phyloP scores from a whole-genome alignment of 2,888 invertebrate species.

The Antitype chi region DNA sequence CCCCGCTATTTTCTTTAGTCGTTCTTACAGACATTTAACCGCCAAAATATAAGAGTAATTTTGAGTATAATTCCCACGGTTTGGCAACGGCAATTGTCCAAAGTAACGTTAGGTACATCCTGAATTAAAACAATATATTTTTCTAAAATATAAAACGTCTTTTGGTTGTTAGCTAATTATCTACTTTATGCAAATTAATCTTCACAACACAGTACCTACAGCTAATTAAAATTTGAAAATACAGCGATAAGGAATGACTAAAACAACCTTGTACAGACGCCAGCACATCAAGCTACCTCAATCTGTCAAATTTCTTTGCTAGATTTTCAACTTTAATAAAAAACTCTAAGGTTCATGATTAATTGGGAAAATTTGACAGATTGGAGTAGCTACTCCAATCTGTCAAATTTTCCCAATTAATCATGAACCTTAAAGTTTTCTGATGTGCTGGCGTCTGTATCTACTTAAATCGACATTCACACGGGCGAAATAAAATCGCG shows the following conservation, averaged over 20 bases:
- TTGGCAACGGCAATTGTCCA: not conserved
- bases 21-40: not conserved
- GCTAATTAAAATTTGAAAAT: not conserved
- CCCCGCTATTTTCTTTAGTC: not conserved
- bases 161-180: not conserved
- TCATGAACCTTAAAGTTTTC: too few relatives aligned
- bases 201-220: too few relatives aligned
- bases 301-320: too few relatives aligned
- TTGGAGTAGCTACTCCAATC: too few relatives aligned
- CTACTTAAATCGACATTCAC: too few relatives aligned
- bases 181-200: not conserved
- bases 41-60: not conserved
- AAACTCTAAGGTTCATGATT: too few relatives aligned
- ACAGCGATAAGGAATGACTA: not conserved
- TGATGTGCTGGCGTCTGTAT: too few relatives aligned
- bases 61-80: not conserved
- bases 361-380: too few relatives aligned
- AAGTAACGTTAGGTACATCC: constrained; percentile 7
- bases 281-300: too few relatives aligned
- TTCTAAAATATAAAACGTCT: not conserved
- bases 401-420: too few relatives aligned
- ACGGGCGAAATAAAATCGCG: too few relatives aligned
- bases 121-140: not conserved
- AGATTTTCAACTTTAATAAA: too few relatives aligned
- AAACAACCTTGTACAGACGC: not conserved